These are phyloP conservation scores for Scaptodrosophila lebanonensis DNA, from an alignment of 1,140 invertebrate species.

Conservation along the genomic window DNA sequence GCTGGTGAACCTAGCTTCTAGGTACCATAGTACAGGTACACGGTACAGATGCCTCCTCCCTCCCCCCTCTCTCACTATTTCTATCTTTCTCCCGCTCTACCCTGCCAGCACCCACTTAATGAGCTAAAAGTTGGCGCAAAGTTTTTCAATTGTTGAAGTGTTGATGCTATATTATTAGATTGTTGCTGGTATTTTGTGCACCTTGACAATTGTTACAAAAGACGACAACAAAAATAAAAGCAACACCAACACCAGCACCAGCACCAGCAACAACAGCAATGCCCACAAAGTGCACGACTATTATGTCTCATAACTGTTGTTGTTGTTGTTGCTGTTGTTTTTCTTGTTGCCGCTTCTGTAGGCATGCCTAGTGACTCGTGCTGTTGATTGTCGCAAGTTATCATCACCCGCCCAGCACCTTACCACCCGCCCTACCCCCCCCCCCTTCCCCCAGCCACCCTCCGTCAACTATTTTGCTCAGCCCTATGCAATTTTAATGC, in stretches of 20 bases:
- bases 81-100: too few relatives aligned
- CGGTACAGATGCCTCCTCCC: too few relatives aligned
- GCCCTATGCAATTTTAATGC: constrained; percentile 53
- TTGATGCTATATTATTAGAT: constrained; percentile 51
- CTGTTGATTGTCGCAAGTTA: constrained; percentile 54
- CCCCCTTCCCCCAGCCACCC: constrained; percentile 18
- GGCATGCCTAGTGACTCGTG: constrained; percentile 55
- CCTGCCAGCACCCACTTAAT: too few relatives aligned
- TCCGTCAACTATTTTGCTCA: constrained; percentile 1
- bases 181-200: constrained; percentile 32
- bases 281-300: too few relatives aligned
- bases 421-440: background rate
- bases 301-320: background rate
- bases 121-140: constrained; percentile 9
- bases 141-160: constrained; percentile 47
- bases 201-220: constrained; percentile 47
- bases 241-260: background rate
- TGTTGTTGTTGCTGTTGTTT: constrained; percentile 11
- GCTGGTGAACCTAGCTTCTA: too few relatives aligned
- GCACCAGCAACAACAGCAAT: too few relatives aligned
- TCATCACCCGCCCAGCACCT: constrained; percentile 2
- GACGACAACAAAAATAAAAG: background rate
- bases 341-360: too few relatives aligned
- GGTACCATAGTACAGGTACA: too few relatives aligned
- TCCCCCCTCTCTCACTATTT: too few relatives aligned